Conservation (phyloP, 2,797 vertebrate genomes). For the Micromesistius poutassou region DNA sequence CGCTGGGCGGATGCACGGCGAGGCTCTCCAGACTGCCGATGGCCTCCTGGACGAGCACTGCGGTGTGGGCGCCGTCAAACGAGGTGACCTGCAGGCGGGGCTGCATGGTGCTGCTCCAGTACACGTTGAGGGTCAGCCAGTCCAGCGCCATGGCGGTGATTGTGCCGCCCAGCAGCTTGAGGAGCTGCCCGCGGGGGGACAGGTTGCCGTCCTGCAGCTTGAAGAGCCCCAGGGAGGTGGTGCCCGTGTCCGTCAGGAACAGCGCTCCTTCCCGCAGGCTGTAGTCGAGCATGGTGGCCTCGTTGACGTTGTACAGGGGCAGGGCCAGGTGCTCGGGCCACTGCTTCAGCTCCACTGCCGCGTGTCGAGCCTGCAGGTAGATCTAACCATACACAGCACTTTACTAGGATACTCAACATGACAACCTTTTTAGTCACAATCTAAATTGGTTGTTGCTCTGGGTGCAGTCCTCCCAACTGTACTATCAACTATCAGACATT, state of each 20-base stretch:
- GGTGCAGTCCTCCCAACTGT: no score
- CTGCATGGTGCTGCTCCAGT: constrained; percentile 80
- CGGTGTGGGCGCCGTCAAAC: constrained; percentile 55
- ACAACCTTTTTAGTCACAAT: not conserved
- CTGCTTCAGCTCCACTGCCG: constrained; percentile 42
- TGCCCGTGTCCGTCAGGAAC: constrained; percentile 71
- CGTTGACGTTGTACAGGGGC: constrained; percentile 69
- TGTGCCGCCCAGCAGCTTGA: constrained; percentile 66
- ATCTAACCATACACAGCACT: constrained; percentile 61
- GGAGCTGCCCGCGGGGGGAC: constrained; percentile 58
- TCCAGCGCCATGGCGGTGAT: constrained; percentile 80
- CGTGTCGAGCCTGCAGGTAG: constrained; percentile 75
- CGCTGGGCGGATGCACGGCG: constrained; percentile 73
- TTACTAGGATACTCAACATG: not conserved
- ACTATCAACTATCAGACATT: no score
- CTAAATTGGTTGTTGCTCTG: no score
- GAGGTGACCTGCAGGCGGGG: constrained; percentile 74
- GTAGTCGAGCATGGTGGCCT: constrained; percentile 76
- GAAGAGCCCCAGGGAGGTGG: constrained; percentile 68
- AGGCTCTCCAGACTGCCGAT: constrained; percentile 68
- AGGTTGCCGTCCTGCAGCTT: constrained; percentile 63
- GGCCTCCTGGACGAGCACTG: constrained; percentile 66
- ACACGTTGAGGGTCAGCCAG: constrained; percentile 84
- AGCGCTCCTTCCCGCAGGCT: constrained; percentile 69
- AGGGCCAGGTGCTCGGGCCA: constrained; percentile 72